phyloP scores from a whole-genome alignment of 2,888 invertebrate genomes.

The Myopa tessellatipennis region DNA sequence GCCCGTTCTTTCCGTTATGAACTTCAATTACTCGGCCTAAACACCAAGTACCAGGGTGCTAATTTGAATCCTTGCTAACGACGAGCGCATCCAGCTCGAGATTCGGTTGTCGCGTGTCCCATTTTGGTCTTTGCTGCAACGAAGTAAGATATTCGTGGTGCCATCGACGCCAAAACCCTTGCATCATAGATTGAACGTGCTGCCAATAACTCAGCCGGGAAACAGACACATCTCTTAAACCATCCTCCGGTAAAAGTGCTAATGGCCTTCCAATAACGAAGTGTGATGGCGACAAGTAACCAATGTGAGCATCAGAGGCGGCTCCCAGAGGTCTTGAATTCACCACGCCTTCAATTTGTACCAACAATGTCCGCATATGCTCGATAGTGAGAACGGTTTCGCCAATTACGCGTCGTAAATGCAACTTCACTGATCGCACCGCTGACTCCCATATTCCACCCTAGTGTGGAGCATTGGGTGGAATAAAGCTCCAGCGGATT shows the following conservation, averaged over 20 bases:
- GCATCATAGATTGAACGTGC: too few species aligned
- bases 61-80: neutral
- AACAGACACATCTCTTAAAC: too few species aligned
- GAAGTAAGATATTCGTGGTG: too few species aligned
- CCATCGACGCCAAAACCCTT: too few species aligned
- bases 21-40: neutral
- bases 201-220: too few species aligned
- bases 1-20: neutral
- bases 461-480: conserved; percentile 29
- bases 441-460: conserved; percentile 30
- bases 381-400: conserved; percentile 3
- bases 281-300: too few species aligned
- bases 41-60: neutral
- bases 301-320: too few species aligned
- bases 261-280: too few species aligned
- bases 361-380: neutral
- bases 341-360: too few species aligned
- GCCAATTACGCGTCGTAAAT: conserved; percentile 22
- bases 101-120: neutral
- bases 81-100: neutral
- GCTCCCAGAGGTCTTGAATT: too few species aligned
- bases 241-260: too few species aligned
- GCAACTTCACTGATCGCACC: conserved; percentile 20
- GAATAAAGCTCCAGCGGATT: conserved; percentile 18
- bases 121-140: too few species aligned